These are phyloP conservation scores for Zeuzera pyrina DNA, from an alignment of 2,888 invertebrate genomes.

Conservation along the genomic window DNA sequence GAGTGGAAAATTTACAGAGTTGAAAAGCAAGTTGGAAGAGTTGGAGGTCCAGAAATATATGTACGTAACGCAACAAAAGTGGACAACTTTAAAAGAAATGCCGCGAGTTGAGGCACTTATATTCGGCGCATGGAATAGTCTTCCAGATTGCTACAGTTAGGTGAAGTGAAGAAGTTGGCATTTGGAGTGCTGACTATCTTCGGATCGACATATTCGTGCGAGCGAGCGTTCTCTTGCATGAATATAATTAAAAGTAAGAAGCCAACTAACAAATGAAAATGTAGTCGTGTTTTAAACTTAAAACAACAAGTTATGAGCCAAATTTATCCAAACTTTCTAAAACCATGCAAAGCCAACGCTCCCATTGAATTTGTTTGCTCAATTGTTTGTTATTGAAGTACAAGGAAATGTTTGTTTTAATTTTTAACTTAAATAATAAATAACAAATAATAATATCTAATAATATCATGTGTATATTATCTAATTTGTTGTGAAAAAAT, in stretches of 20 bases:
- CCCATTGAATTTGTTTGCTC: too few relatives aligned
- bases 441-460: too few relatives aligned
- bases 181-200: constrained; percentile 12
- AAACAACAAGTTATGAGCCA: too few relatives aligned
- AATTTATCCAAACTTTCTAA: too few relatives aligned
- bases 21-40: constrained; percentile 21
- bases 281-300: too few relatives aligned
- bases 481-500: too few relatives aligned
- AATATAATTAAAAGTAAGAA: constrained; percentile 14
- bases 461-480: too few relatives aligned
- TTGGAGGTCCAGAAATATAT: constrained; percentile 22
- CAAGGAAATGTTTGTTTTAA: too few relatives aligned
- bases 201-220: constrained; percentile 13
- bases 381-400: too few relatives aligned
- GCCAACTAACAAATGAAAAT: constrained; percentile 7
- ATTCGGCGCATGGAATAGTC: constrained; percentile 27
- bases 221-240: constrained; percentile 22
- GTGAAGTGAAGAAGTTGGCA: constrained; percentile 26
- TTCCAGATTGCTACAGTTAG: constrained; percentile 24
- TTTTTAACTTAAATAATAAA: too few relatives aligned
- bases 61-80: constrained; percentile 19
- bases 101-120: constrained; percentile 23
- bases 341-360: too few relatives aligned
- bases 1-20: constrained; percentile 25
- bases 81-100: constrained; percentile 25